These are phyloP conservation scores for Andrena camellia DNA, from an alignment of 2,888 invertebrate genomes.

Conservation along the genomic window DNA sequence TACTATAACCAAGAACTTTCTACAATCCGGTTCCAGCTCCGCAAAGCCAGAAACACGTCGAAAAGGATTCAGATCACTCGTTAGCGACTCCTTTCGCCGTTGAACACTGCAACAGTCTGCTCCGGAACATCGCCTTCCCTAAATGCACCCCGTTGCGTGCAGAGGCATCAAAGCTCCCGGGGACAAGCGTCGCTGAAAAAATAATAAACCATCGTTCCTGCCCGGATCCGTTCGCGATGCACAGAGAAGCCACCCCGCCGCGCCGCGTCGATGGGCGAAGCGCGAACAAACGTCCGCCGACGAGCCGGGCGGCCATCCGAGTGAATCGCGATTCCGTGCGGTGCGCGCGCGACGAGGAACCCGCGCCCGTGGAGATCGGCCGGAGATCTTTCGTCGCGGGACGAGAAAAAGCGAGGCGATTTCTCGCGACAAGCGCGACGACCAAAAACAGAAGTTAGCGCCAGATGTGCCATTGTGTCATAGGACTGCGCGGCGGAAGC, in stretches of 20 bases:
- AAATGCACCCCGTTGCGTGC: neutral
- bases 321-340: slow-evolving; percentile 12
- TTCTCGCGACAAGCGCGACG: slow-evolving; percentile 53
- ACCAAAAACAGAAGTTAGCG: slow-evolving; percentile 51
- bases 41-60: neutral
- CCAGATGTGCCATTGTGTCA: slow-evolving; percentile 76
- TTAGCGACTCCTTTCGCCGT: neutral
- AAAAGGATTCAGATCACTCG: neutral
- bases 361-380: slow-evolving; percentile 21
- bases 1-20: too few species aligned
- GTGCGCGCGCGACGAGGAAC: neutral
- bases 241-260: slow-evolving; percentile 20
- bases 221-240: slow-evolving; percentile 1
- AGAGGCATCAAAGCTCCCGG: neutral
- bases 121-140: neutral
- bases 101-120: neutral
- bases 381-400: slow-evolving; percentile 15
- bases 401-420: slow-evolving; percentile 33
- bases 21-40: too few species aligned
- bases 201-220: slow-evolving; percentile 20
- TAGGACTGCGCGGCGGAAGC: slow-evolving; percentile 36
- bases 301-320: neutral
- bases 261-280: slow-evolving; percentile 23
- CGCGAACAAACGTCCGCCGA: slow-evolving; percentile 17
- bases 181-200: slow-evolving; percentile 2